A percentile compares a stretch with the other conserved stretches of the same genome.
Conservation (phyloP, 2,888 invertebrate species). For the Sycophila texana region DNA sequence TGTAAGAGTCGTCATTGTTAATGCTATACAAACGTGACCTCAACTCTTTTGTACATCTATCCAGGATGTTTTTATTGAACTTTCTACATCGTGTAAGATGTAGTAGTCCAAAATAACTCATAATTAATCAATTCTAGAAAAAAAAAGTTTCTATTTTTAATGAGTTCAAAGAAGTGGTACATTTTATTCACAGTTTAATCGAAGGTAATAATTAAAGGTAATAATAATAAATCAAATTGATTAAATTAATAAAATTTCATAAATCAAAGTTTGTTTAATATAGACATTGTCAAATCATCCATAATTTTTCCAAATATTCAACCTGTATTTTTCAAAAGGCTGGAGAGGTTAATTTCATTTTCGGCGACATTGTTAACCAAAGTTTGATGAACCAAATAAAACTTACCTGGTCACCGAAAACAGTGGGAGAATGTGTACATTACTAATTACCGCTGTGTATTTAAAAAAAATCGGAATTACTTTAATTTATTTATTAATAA, state of each 20-base stretch:
- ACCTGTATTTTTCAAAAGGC: background rate
- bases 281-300: background rate
- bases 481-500: no score
- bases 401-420: constrained; percentile 19
- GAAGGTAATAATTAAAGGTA: no score
- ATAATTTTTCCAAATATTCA: no score
- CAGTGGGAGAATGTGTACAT: constrained; percentile 22
- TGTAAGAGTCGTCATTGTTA: constrained; percentile 60
- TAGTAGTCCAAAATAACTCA: constrained; percentile 64
- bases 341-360: constrained; percentile 23
- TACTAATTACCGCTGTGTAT: background rate
- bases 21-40: constrained; percentile 65
- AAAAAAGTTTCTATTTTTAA: background rate
- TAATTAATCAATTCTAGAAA: constrained; percentile 60
- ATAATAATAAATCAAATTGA: no score
- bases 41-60: constrained; percentile 64
- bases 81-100: constrained; percentile 59
- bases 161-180: no score
- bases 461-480: no score
- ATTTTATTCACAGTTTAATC: no score
- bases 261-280: background rate
- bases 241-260: no score
- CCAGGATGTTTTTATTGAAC: constrained; percentile 63
- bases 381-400: background rate
- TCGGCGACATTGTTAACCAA: background rate